These are phyloP conservation scores for Herminia tarsipennalis DNA, from an alignment of 2,888 invertebrate genomes.

Conservation along the genomic window DNA sequence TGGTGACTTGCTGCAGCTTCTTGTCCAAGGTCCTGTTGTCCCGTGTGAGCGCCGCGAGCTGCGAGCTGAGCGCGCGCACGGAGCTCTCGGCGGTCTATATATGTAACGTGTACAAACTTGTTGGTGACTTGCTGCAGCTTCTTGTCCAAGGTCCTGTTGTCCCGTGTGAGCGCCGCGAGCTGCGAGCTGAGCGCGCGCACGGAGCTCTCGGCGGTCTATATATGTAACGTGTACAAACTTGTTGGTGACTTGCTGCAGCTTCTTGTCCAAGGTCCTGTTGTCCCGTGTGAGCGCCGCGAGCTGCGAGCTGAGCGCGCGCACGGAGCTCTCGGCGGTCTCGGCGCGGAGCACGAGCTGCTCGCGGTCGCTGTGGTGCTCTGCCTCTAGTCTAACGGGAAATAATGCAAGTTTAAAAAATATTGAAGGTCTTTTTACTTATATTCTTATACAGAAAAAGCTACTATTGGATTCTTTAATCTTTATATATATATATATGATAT, in stretches of 20 bases:
- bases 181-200: conserved; percentile 76
- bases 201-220: conserved; percentile 76
- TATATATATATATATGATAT: too few species aligned
- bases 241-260: conserved; percentile 86
- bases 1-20: too few species aligned
- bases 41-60: background rate
- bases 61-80: too few species aligned
- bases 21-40: too few species aligned
- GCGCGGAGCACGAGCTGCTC: conserved; percentile 83
- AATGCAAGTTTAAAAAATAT: too few species aligned
- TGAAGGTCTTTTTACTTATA: too few species aligned
- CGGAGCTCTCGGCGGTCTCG: conserved; percentile 77
- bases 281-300: conserved; percentile 86
- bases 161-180: conserved; percentile 84
- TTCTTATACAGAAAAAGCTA: too few species aligned
- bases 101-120: too few species aligned
- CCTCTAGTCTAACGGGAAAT: conserved; percentile 33
- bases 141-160: conserved; percentile 89
- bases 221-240: conserved; percentile 74
- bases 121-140: conserved; percentile 89
- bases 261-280: conserved; percentile 89
- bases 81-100: too few species aligned
- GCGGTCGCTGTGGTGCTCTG: conserved; percentile 78
- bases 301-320: conserved; percentile 74
- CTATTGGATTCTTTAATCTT: too few species aligned